A percentile compares a stretch with the other conserved stretches of the same genome.
Evolutionary conservation across 1,140 invertebrate species (phyloP).

Genomic region (Drosophila prosaltans): DNA sequence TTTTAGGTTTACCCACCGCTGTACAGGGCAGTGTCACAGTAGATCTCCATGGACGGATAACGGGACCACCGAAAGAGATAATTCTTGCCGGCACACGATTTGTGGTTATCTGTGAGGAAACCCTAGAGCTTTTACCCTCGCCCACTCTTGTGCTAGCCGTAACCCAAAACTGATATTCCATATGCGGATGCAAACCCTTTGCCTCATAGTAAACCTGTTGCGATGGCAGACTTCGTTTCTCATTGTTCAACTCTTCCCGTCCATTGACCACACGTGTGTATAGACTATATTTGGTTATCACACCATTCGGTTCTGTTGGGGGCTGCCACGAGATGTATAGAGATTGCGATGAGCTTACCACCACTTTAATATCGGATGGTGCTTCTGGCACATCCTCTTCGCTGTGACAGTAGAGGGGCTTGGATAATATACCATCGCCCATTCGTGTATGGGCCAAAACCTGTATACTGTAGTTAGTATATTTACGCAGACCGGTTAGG

Average conservation of each 20-base stretch:
- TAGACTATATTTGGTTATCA: conserved; percentile 91
- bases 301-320: conserved; percentile 90
- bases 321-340: conserved; percentile 92
- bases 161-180: conserved; percentile 92
- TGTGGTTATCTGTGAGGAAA: conserved; percentile 85
- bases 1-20: conserved; percentile 87
- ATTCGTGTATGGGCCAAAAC: conserved; percentile 92
- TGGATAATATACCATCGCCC: conserved; percentile 90
- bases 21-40: conserved; percentile 87
- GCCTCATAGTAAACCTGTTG: conserved; percentile 87
- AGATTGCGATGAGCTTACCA: conserved; percentile 89
- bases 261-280: conserved; percentile 89
- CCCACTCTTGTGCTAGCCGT: conserved; percentile 90
- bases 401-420: conserved; percentile 90
- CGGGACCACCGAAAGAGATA: conserved; percentile 87
- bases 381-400: conserved; percentile 93
- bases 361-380: conserved; percentile 92
- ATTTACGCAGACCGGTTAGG: conserved; percentile 88
- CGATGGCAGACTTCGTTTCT: conserved; percentile 86
- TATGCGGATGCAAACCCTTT: conserved; percentile 88
- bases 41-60: conserved; percentile 87
- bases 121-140: conserved; percentile 89
- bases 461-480: conserved; percentile 94
- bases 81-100: conserved; percentile 87
- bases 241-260: conserved; percentile 87